Percentiles rank a stretch among this genome's conserved stretches.
Evolutionary conservation across 1,140 invertebrate species (phyloP).

Genomic region (Andricus grossulariae): DNA sequence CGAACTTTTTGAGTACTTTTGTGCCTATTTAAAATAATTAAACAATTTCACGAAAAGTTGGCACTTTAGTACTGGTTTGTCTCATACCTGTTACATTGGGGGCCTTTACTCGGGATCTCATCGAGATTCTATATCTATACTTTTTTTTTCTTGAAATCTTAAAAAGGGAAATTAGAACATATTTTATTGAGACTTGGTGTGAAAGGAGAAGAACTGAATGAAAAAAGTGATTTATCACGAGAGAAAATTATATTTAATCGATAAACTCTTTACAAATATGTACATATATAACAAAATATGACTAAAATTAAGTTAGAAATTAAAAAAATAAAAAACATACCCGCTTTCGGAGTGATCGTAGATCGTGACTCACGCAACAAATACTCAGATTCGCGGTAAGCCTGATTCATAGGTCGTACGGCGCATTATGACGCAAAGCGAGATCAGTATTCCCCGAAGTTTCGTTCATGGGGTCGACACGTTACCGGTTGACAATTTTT

Average conservation of each 20-base stretch:
- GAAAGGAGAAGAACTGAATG: not conserved
- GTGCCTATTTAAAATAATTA: too few relatives aligned
- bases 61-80: too few relatives aligned
- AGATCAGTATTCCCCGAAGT: conserved; percentile 23
- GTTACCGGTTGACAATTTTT: conserved; percentile 28
- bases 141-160: not conserved
- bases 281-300: conserved; percentile 59
- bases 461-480: conserved; percentile 17
- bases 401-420: conserved; percentile 49
- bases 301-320: conserved; percentile 41
- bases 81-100: too few relatives aligned
- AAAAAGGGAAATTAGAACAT: not conserved
- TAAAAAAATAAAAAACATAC: conserved; percentile 34
- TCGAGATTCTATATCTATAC: not conserved
- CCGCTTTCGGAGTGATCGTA: not conserved
- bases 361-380: conserved; percentile 43
- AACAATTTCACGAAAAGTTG: too few relatives aligned
- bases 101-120: too few relatives aligned
- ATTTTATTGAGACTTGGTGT: conserved; percentile 12
- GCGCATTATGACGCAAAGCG: conserved; percentile 26
- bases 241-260: conserved; percentile 65
- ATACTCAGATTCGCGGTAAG: conserved; percentile 30
- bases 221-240: not conserved
- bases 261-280: conserved; percentile 73
- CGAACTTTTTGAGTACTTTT: too few relatives aligned